A percentile compares a stretch with the other conserved stretches of the same genome.
Evolutionary conservation across 2,113 vertebrate species (phyloP).

Genomic region (Excalfactoria chinensis): DNA sequence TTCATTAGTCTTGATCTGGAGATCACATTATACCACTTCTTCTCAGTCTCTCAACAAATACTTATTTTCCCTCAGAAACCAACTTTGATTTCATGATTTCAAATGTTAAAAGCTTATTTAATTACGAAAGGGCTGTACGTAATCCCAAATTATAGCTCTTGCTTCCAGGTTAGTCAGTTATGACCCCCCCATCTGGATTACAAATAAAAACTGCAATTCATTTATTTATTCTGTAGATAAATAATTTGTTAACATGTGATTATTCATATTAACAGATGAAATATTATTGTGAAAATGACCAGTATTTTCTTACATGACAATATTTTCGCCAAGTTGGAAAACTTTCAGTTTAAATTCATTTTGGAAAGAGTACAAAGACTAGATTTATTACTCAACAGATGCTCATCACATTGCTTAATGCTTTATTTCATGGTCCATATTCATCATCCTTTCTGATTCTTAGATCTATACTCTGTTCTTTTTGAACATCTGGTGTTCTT

Average conservation of each 20-base stretch:
- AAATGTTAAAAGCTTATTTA: neutral
- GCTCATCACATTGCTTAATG: constrained; percentile 62
- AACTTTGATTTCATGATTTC: neutral
- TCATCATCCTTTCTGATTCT: constrained; percentile 54
- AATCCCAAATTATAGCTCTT: neutral
- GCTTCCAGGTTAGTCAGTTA: neutral
- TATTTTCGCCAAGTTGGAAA: neutral
- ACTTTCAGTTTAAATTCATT: constrained; percentile 36
- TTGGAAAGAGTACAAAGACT: neutral
- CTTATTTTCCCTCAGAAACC: neutral
- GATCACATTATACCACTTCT: neutral
- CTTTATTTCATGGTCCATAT: constrained; percentile 64
- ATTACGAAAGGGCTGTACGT: neutral
- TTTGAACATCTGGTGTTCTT: constrained; percentile 71
- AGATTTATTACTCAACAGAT: constrained; percentile 65
- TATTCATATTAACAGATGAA: neutral
- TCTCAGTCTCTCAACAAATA: neutral
- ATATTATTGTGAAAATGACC: neutral
- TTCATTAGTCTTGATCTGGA: neutral
- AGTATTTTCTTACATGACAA: neutral
- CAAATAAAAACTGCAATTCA: neutral
- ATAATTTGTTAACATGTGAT: neutral
- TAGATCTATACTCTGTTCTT: constrained; percentile 58
- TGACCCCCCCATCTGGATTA: neutral
- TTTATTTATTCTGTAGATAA: neutral